Percentiles rank a stretch among this genome's conserved stretches.
Evolutionary conservation across 2,113 vertebrate genomes (phyloP).

Genomic region (Cyanoramphus novaezelandiae): DNA sequence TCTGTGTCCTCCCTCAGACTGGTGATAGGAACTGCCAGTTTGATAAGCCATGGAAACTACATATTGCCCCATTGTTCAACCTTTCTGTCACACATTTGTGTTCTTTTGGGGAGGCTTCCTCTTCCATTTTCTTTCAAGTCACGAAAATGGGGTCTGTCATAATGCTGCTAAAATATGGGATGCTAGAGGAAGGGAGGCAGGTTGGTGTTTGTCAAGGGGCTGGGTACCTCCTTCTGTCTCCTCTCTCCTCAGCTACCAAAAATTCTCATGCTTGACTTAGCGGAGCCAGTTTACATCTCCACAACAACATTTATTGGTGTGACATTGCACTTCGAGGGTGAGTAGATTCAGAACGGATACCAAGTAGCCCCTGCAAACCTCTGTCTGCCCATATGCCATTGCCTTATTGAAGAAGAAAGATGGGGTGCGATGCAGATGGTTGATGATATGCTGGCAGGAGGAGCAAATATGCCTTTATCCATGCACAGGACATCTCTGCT

Average conservation of each 20-base stretch:
- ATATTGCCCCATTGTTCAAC: background rate
- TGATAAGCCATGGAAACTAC: background rate
- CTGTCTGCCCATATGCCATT: background rate
- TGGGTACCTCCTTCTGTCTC: background rate
- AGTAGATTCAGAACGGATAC: background rate
- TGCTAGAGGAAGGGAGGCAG: background rate
- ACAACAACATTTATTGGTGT: background rate
- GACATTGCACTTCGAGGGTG: background rate
- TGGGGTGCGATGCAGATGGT: rapidly evolving
- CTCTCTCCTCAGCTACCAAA: background rate
- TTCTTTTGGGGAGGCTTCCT: background rate
- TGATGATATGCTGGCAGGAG: background rate
- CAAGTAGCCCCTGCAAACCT: background rate
- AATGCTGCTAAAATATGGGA: background rate
- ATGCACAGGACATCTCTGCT: background rate
- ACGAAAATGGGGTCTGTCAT: background rate
- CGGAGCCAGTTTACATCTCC: background rate
- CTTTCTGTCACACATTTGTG: background rate
- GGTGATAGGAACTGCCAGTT: background rate
- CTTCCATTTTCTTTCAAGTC: background rate
- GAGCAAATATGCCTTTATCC: background rate
- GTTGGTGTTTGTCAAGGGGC: background rate
- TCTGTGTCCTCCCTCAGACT: background rate
- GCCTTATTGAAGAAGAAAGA: background rate
- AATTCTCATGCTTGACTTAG: background rate